These are phyloP conservation scores for Coecobrya sp. DNA, from an alignment of 2,888 invertebrate genomes.

Conservation along the genomic window DNA sequence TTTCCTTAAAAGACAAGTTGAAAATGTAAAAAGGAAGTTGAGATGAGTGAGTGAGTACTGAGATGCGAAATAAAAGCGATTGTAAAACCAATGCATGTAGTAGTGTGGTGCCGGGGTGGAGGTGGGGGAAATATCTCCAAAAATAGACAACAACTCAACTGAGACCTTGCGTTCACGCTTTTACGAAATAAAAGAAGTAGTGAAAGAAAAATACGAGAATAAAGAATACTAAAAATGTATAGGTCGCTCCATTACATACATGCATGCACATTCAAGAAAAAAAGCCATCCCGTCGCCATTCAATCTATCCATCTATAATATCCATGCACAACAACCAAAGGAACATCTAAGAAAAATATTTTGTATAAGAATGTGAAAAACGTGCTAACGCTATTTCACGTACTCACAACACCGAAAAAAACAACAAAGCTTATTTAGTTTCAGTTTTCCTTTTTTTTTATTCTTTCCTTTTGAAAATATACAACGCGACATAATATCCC, in stretches of 20 bases:
- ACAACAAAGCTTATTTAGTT: not conserved
- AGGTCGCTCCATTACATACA: not conserved
- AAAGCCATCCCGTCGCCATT: conserved; percentile 30
- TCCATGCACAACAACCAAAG: not conserved
- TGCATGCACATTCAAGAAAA: conserved; percentile 27
- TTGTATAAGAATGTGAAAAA: conserved; percentile 17
- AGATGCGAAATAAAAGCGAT: conserved; percentile 31
- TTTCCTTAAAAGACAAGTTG: not conserved
- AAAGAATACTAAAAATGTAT: not conserved
- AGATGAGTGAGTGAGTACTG: not conserved
- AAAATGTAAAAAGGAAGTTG: not conserved
- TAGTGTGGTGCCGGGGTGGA: conserved; percentile 2
- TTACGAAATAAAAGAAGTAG: conserved; percentile 8
- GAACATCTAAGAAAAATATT: not conserved
- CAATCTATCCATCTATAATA: not conserved
- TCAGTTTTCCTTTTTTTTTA: not conserved
- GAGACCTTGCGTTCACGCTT: conserved; percentile 70
- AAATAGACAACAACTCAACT: conserved; percentile 83
- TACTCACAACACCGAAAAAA: conserved; percentile 9
- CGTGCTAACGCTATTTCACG: conserved; percentile 30
- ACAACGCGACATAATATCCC: not conserved
- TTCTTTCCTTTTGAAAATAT: not conserved
- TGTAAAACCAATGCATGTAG: not conserved
- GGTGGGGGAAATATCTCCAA: conserved; percentile 72
- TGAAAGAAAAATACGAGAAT: not conserved